Evolutionary conservation across 2,113 vertebrate genomes (phyloP).

Genomic region (Scartelaos histophorus): DNA sequence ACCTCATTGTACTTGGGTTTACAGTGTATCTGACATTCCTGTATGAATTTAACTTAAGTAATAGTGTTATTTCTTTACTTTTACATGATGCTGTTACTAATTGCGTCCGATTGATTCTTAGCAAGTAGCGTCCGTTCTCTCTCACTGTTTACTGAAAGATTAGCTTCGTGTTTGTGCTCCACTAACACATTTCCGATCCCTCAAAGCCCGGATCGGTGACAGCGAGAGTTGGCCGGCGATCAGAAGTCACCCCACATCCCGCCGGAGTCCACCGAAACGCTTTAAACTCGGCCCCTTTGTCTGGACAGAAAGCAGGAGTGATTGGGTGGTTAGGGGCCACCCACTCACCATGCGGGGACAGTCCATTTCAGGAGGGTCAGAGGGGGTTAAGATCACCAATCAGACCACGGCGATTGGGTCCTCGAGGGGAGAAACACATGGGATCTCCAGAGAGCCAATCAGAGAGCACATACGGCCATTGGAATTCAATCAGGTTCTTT

Average conservation of each 20-base stretch:
- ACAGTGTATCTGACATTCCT: too few relatives aligned
- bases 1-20: too few relatives aligned
- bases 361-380: slow-evolving; percentile 48
- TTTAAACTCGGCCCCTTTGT: slow-evolving; percentile 1
- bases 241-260: neutral
- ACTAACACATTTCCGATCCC: neutral
- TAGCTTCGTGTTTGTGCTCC: neutral
- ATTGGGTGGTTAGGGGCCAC: slow-evolving; percentile 1
- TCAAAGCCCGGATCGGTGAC: neutral
- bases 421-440: slow-evolving; percentile 32
- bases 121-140: neutral
- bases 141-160: neutral
- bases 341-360: neutral
- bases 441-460: slow-evolving; percentile 51
- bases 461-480: slow-evolving; percentile 34
- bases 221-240: neutral
- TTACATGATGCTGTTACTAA: neutral
- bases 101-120: neutral
- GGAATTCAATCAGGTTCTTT: slow-evolving; percentile 45
- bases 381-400: slow-evolving; percentile 62
- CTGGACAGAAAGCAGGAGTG: neutral
- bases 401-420: slow-evolving; percentile 58
- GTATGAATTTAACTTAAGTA: too few relatives aligned
- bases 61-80: neutral
- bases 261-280: neutral